phyloP scores from a whole-genome alignment of 2,888 invertebrate genomes.

The Perdita meconis region DNA sequence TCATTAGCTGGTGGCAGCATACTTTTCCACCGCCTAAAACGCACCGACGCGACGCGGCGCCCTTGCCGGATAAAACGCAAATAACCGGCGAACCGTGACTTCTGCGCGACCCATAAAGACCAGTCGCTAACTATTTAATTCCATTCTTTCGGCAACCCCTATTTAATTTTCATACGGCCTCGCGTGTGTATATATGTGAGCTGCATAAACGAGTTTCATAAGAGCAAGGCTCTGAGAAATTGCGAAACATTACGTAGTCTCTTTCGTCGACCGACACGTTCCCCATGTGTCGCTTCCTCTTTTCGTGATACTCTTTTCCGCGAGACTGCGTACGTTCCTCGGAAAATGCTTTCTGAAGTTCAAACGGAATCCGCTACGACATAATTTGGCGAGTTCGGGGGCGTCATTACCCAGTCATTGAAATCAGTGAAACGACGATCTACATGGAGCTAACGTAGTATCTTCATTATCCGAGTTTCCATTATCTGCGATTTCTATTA shows the following conservation, averaged over 20 bases:
- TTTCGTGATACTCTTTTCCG: not conserved
- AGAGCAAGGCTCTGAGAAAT: constrained; percentile 47
- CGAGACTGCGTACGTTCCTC: not conserved
- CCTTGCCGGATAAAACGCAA: constrained; percentile 9
- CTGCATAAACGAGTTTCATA: constrained; percentile 53
- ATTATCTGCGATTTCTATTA: too few relatives aligned
- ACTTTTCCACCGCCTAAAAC: not conserved
- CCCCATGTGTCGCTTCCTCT: not conserved
- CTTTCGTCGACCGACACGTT: constrained; percentile 40
- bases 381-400: not conserved
- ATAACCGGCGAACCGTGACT: constrained; percentile 40
- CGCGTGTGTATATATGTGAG: constrained; percentile 4
- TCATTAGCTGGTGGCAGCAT: constrained; percentile 38
- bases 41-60: not conserved
- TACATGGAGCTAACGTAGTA: not conserved
- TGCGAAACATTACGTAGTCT: constrained; percentile 60
- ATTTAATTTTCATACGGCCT: constrained; percentile 58
- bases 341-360: constrained; percentile 27
- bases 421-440: not conserved
- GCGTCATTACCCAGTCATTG: not conserved
- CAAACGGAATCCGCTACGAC: constrained; percentile 41
- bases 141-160: constrained; percentile 49
- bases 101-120: constrained; percentile 41
- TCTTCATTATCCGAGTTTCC: too few relatives aligned
- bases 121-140: constrained; percentile 55